phyloP scores from a whole-genome alignment of 2,113 vertebrate species.

The Syrmaticus mikado region DNA sequence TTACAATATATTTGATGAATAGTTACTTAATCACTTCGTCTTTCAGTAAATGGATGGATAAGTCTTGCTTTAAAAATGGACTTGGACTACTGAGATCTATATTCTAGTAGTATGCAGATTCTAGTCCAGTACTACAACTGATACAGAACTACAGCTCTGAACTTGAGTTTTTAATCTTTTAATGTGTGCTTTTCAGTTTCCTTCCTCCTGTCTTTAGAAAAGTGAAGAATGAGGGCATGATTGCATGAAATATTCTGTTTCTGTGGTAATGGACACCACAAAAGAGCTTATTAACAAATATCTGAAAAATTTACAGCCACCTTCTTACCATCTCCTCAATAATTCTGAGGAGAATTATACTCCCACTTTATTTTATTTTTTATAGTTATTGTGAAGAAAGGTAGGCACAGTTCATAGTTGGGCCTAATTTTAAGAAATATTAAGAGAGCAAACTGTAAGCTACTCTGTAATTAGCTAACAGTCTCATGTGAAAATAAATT shows the following conservation, averaged over 20 bases:
- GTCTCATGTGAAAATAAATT: not conserved
- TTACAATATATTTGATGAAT: not conserved
- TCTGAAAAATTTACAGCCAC: not conserved
- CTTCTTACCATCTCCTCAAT: not conserved
- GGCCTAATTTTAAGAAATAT: not conserved
- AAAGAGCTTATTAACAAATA: conserved; percentile 39
- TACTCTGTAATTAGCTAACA: not conserved
- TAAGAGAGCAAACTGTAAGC: not conserved
- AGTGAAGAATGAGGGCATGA: not conserved
- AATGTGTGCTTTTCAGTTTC: not conserved
- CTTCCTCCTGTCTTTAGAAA: not conserved
- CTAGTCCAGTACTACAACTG: not conserved
- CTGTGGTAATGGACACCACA: conserved; percentile 19
- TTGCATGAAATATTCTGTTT: not conserved
- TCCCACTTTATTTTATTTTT: not conserved
- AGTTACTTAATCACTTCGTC: not conserved
- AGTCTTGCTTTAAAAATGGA: not conserved
- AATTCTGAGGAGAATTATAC: not conserved
- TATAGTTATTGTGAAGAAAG: not conserved
- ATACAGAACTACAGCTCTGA: not conserved
- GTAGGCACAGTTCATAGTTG: not conserved
- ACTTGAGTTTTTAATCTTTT: not conserved
- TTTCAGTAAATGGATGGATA: not conserved
- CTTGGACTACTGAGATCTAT: not conserved
- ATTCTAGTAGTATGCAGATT: not conserved